phyloP scores from a whole-genome alignment of 2,888 invertebrate species.

The Callinectes sapidus region DNA sequence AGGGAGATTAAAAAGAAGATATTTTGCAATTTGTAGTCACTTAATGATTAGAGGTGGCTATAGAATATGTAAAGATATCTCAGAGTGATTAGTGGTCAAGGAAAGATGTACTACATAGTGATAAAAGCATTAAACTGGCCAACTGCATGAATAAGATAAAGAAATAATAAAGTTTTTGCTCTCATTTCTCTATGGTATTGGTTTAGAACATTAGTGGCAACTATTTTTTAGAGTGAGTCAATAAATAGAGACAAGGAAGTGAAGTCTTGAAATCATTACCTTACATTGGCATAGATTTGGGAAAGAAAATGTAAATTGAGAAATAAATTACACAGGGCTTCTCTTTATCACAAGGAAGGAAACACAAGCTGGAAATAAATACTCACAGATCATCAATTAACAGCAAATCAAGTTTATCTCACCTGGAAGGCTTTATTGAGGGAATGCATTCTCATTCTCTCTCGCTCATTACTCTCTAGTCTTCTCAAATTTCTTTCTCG shows the following conservation, averaged over 20 bases:
- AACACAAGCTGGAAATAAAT: not conserved
- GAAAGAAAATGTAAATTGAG: not conserved
- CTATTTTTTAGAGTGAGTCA: not conserved
- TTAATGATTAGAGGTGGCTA: no score
- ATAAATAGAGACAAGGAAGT: not conserved
- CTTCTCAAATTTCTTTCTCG: constrained; percentile 90
- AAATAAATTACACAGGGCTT: not conserved
- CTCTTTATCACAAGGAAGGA: not conserved
- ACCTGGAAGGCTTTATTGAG: constrained; percentile 94
- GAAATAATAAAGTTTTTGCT: not conserved
- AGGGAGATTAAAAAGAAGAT: no score
- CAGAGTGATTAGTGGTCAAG: no score
- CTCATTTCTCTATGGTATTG: not conserved
- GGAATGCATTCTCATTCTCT: constrained; percentile 94
- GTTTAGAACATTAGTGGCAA: not conserved
- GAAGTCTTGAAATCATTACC: not conserved
- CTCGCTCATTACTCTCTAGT: constrained; percentile 92
- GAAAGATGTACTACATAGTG: no score
- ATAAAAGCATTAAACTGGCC: not conserved
- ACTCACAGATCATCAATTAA: not conserved
- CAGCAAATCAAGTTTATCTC: constrained; percentile 73
- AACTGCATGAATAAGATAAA: not conserved
- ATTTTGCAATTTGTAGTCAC: no score
- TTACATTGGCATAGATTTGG: not conserved
- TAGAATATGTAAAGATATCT: no score